A percentile compares a stretch with the other conserved stretches of the same genome.
phyloP scores from a whole-genome alignment of 37 sponge, comb jelly and placozoan species.

The Dysidea cf. avara region DNA sequence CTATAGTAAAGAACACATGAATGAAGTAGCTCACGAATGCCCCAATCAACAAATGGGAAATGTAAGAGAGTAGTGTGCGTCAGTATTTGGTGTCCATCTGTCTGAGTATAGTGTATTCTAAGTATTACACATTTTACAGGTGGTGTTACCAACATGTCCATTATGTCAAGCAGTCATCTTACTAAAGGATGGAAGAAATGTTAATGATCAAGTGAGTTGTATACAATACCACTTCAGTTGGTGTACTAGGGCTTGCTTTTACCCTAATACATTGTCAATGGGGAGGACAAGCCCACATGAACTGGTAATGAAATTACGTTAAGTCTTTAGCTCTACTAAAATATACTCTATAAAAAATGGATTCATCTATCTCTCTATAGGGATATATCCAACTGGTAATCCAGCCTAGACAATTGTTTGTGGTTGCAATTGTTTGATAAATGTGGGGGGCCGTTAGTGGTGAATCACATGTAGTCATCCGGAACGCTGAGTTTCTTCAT shows the following conservation, averaged over 20 bases:
- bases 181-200: neutral
- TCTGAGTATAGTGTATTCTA: neutral
- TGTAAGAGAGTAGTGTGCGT: constrained; percentile 5
- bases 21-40: constrained; percentile 14
- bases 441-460: no score
- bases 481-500: no score
- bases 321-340: no score
- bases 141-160: constrained; percentile 10
- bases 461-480: no score
- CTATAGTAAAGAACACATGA: constrained; percentile 11
- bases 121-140: neutral
- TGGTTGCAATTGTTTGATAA: no score
- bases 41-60: constrained; percentile 9
- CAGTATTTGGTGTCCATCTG: neutral
- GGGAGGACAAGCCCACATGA: no score
- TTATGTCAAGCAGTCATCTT: neutral
- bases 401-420: no score
- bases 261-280: constrained; percentile 4
- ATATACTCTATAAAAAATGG: no score
- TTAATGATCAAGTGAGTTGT: constrained; percentile 13
- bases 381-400: no score
- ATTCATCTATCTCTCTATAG: no score
- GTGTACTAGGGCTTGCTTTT: neutral
- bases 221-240: neutral
- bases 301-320: no score